Percentiles rank a stretch among this genome's conserved stretches.
phyloP scores from a whole-genome alignment of 2,797 vertebrate genomes.

The Harpagifer antarcticus region DNA sequence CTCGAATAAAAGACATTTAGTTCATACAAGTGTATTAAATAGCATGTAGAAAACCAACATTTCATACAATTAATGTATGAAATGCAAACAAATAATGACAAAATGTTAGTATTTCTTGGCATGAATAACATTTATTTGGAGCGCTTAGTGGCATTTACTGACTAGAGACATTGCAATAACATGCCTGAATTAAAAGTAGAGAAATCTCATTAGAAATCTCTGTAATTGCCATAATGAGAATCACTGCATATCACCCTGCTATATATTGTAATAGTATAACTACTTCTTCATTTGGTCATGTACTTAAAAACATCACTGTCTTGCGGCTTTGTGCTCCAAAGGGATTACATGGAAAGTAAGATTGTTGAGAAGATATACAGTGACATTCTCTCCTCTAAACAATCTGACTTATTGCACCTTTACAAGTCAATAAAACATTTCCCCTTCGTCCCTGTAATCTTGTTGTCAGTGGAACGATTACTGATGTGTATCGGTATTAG shows the following conservation, averaged over 20 bases:
- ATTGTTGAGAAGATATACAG: neutral
- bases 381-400: neutral
- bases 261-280: neutral
- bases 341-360: neutral
- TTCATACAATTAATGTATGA: neutral
- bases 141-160: neutral
- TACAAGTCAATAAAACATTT: constrained; percentile 2
- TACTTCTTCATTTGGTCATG: neutral
- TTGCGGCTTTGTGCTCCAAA: neutral
- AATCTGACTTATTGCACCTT: constrained; percentile 16
- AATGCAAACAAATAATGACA: neutral
- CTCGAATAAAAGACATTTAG: no score
- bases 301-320: neutral
- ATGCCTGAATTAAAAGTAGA: no score
- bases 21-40: neutral
- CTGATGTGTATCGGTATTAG: neutral
- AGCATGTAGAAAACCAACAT: no score
- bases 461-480: constrained; percentile 39
- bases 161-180: constrained; percentile 2
- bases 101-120: neutral
- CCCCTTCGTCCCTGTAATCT: constrained; percentile 32
- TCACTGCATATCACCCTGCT: neutral
- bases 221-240: neutral
- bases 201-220: no score
- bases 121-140: neutral